These are phyloP conservation scores for Oligia strigilis DNA, from an alignment of 2,888 invertebrate genomes.

Conservation along the genomic window DNA sequence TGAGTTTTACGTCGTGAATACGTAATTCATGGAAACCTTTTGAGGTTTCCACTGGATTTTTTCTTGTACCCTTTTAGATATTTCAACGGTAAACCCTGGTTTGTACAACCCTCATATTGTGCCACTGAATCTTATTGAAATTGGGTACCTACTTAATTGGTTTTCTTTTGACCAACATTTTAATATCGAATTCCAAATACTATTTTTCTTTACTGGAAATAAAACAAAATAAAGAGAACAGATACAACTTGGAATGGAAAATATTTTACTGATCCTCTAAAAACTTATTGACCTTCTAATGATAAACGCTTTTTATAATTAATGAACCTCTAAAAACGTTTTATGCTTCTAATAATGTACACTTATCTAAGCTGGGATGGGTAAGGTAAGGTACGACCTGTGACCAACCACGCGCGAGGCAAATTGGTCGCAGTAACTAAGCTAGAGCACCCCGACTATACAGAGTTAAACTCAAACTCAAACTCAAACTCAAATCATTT, in stretches of 20 bases:
- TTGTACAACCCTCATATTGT: conserved; percentile 34
- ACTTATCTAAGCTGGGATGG: not conserved
- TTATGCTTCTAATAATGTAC: not conserved
- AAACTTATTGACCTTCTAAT: not conserved
- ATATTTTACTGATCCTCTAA: not conserved
- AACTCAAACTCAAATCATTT: no score
- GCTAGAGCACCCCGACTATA: not conserved
- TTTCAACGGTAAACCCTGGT: conserved; percentile 50
- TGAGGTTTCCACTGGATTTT: conserved; percentile 72
- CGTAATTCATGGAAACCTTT: conserved; percentile 76
- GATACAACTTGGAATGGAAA: not conserved
- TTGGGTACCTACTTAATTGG: conserved; percentile 22
- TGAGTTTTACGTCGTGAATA: conserved; percentile 78
- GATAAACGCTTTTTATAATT: not conserved
- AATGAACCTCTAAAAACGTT: not conserved
- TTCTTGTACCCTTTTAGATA: conserved; percentile 65
- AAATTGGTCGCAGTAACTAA: not conserved
- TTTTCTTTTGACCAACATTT: conserved; percentile 24
- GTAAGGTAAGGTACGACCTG: not conserved
- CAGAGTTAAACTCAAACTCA: no score
- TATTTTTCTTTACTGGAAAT: not conserved
- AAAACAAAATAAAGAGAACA: not conserved
- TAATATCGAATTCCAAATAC: conserved; percentile 4
- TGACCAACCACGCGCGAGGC: not conserved
- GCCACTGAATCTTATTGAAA: conserved; percentile 45